A percentile compares a stretch with the other conserved stretches of the same genome.
These are phyloP conservation scores for Delia radicum DNA, from an alignment of 1,140 invertebrate species.

Conservation along the genomic window DNA sequence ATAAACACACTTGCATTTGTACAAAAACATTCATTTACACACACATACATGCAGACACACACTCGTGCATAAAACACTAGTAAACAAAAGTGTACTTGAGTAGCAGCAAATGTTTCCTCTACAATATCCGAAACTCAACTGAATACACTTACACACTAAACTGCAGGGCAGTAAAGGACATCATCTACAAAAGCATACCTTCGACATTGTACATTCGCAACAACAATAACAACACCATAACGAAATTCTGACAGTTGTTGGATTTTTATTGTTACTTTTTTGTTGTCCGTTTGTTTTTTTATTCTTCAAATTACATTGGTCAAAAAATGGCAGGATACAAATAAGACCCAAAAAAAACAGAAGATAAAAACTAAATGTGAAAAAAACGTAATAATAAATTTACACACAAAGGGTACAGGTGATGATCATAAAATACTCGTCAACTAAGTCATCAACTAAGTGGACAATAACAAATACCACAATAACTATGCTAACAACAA, in stretches of 20 bases:
- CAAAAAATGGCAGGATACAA: slow-evolving; percentile 1
- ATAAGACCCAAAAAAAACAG: not conserved
- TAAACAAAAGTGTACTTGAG: slow-evolving; percentile 20
- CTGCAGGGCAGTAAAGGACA: slow-evolving; percentile 13
- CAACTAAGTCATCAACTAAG: slow-evolving; percentile 6
- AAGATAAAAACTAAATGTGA: no score
- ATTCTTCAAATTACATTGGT: not conserved
- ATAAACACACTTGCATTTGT: not conserved
- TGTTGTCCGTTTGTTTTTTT: not conserved
- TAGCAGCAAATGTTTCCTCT: slow-evolving; percentile 20
- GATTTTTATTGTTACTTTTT: not conserved
- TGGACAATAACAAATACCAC: no score
- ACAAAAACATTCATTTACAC: not conserved
- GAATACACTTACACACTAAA: slow-evolving; percentile 9
- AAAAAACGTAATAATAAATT: not conserved
- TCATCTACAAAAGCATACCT: not conserved
- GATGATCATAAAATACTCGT: slow-evolving; percentile 13
- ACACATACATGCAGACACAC: not conserved
- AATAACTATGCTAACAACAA: no score
- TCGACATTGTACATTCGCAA: not conserved
- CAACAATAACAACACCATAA: not conserved
- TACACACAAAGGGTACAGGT: slow-evolving; percentile 4
- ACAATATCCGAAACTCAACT: not conserved
- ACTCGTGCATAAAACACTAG: slow-evolving; percentile 11
- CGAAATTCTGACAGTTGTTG: not conserved